These are phyloP conservation scores for Microtus richardsoni DNA, from an alignment of 2,113 vertebrate species.

Conservation along the genomic window DNA sequence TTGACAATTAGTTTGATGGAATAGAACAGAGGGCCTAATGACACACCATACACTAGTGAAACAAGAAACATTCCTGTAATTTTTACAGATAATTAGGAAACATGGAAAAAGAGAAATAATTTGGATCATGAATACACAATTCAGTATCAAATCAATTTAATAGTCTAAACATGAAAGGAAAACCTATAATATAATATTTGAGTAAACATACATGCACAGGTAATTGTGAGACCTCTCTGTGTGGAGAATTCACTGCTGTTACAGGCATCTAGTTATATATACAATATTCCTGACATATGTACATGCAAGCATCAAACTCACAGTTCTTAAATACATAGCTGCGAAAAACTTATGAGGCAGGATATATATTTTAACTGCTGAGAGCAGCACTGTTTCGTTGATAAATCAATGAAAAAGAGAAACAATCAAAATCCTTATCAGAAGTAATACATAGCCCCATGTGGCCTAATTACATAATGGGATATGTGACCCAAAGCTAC, in stretches of 20 bases:
- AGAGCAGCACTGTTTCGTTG: not conserved
- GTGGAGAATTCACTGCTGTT: not conserved
- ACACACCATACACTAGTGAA: not conserved
- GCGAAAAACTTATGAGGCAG: not conserved
- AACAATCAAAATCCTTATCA: not conserved
- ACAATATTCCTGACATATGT: not conserved
- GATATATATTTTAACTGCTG: not conserved
- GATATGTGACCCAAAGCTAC: not conserved
- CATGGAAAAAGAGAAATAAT: conserved; percentile 55
- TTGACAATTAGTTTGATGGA: not conserved
- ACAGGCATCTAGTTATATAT: not conserved
- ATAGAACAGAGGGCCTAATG: not conserved
- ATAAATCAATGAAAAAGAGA: not conserved
- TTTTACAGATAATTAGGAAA: not conserved
- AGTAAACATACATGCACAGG: not conserved
- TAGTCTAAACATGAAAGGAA: not conserved
- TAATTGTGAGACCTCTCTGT: not conserved
- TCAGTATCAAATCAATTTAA: not conserved
- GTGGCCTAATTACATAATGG: not conserved
- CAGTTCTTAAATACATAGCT: not conserved
- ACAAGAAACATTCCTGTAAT: conserved; percentile 10
- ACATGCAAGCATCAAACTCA: not conserved
- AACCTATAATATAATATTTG: conserved; percentile 26
- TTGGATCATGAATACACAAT: conserved; percentile 25
- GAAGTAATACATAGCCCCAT: not conserved